Base-by-base conservation (phyloP, 2,797 vertebrate genomes). In the Xiphorhynchus erythropygius region DNA sequence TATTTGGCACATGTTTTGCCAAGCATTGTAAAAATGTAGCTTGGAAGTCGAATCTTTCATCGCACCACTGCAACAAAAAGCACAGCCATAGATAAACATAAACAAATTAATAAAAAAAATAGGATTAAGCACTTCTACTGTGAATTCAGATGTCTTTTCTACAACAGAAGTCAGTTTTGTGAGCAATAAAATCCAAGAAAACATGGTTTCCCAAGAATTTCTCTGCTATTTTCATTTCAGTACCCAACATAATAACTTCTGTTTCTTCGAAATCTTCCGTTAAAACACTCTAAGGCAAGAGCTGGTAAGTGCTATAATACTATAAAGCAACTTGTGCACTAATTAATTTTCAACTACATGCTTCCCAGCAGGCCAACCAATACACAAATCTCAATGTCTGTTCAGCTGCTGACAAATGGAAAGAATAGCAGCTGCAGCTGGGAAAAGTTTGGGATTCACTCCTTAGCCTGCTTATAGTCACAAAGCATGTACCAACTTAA, bases 1-100 rank as follows among this genome's bases (percentile, higher is more conserved):
- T 99, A 94, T 97, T 98, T 30, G 99, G 99, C 84, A 99, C 99
- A 83, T 98, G 97, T 63, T 98, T 99, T 92, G 98, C 98, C 98
- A 99, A 98, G 97, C 98, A 98, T 75, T 96, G 80, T 78, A 99
- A 97, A 94, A 99, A 98, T 4, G 97, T 97, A 35, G 97, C 91
- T 89, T 98, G 97, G 97, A 98, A 98, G 97, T 99, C 98, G 85
- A 96, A 94, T 76, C 98, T 98, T 81, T 98, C 98, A 97, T 98
- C 98, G 97, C 99, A 99, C 98, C 98, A 98, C 99, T 99, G 96
- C 68, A 97, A 95, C 33, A 96, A 65, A 49, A 97, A 94, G 39
- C 32, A 95, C 5, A 87, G 16, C 9, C 50, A 89, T 17, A 13
- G 35, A 57, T 56, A 88, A 91, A 64, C 7, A 35, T 16, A 79